A percentile compares a stretch with the other conserved stretches of the same genome.
Evolutionary conservation across 1,140 invertebrate species (phyloP).

Genomic region (Lasioglossum baleicum): DNA sequence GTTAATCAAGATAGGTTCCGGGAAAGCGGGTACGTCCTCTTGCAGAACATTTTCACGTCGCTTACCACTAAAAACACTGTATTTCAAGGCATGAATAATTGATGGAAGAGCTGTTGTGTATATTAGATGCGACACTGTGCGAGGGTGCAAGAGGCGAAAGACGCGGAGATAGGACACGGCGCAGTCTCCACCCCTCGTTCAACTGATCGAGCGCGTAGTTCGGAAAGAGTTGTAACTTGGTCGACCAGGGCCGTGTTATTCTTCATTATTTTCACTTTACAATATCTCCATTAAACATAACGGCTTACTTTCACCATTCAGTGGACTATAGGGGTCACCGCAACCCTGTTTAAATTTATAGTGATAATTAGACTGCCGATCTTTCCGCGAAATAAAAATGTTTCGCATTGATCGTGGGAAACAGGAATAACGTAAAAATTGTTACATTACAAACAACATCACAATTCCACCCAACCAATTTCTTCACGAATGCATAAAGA

Average conservation of each 20-base stretch:
- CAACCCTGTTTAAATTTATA: too few species aligned
- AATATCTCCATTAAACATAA: too few species aligned
- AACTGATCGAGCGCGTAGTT: slow-evolving; percentile 49
- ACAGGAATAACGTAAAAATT: too few species aligned
- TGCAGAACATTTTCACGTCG: slow-evolving; percentile 8
- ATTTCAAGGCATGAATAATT: background rate
- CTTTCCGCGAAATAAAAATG: too few species aligned
- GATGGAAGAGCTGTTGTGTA: background rate
- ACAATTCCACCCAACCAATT: too few species aligned
- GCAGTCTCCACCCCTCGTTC: slow-evolving; percentile 67
- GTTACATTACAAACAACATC: too few species aligned
- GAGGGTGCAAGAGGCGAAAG: background rate
- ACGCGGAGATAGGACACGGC: slow-evolving; percentile 34
- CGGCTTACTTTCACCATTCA: too few species aligned
- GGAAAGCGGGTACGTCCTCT: background rate
- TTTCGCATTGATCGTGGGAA: too few species aligned
- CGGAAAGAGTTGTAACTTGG: slow-evolving; percentile 31
- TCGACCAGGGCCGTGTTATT: background rate
- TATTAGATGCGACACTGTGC: background rate
- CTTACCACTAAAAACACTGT: background rate
- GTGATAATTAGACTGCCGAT: too few species aligned
- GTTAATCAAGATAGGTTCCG: background rate
- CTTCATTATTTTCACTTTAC: too few species aligned
- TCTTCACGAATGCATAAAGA: too few species aligned
- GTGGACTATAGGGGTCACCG: too few species aligned